Evolutionary conservation across 2,888 invertebrate genomes (phyloP).

Genomic region (Catocala nupta): DNA sequence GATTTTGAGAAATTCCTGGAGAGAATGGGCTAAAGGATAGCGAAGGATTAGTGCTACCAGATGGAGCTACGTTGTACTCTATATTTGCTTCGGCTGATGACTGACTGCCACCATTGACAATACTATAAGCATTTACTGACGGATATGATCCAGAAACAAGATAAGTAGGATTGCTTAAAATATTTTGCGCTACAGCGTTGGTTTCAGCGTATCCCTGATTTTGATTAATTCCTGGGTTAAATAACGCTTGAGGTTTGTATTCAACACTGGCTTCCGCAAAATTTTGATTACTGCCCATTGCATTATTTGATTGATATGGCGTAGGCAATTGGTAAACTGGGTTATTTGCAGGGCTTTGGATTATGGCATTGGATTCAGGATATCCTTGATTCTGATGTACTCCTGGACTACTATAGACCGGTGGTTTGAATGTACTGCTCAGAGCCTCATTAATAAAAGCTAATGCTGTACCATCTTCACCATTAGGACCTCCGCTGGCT

Average conservation of each 20-base stretch:
- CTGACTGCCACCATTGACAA: neutral
- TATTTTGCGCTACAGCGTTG: constrained; percentile 11
- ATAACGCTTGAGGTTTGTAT: neutral
- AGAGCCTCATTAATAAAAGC: neutral
- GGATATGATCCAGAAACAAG: constrained; percentile 7
- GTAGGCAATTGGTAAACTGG: neutral
- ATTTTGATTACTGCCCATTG: neutral
- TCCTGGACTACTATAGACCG: neutral
- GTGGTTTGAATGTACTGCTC: constrained; percentile 8
- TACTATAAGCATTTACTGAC: constrained; percentile 11
- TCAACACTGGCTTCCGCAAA: neutral
- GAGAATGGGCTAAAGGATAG: neutral
- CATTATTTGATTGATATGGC: constrained; percentile 3
- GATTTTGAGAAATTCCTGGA: neutral
- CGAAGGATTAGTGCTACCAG: neutral
- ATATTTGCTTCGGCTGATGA: constrained; percentile 6
- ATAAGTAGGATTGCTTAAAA: neutral
- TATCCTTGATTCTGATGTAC: neutral
- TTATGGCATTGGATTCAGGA: constrained; percentile 3
- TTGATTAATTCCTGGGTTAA: neutral
- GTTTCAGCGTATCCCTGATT: constrained; percentile 16
- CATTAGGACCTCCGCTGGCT: constrained; percentile 3
- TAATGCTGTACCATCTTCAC: neutral
- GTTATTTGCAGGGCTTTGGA: neutral
- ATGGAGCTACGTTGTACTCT: neutral